Evolutionary conservation across 1,140 invertebrate species (phyloP), one percentile per base, ranked within the genome.

Genomic region (Pentalonia nigronervosa): DNA sequence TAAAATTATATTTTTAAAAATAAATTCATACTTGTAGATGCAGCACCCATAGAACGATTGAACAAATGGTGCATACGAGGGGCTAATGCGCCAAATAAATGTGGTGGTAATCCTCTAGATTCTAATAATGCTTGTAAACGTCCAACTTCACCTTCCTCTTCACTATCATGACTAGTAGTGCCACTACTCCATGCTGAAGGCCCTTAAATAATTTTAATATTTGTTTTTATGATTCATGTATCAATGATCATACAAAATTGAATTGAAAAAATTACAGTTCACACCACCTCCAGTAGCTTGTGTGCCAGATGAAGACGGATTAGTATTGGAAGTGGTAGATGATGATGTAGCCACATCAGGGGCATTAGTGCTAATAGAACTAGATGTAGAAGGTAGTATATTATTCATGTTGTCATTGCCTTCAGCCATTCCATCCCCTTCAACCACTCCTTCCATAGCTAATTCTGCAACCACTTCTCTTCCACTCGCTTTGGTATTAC

Each of bases 51-150:
- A 94, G 98, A 99, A 93, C 98, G 96, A 95, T 99, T 98, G 83
- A 99, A 96, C 45, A 99, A 96, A 95, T 99, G 99, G 95, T 99
- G 99, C 98, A 99, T 99, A 81, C 99, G 96, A 67, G 99, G 98
- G 17, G 98, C 99, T 50, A 99, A 96, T 53, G 98, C 98, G 30
- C 99, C 98, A 95, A 99, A 98, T 53, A 99, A 96, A 95, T 99
- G 98, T 4, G 99, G 98, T 21, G 99, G 99, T 94, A 99, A 95
- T 21, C 99, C 99, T 94, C 98, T 96, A 36, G 99, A 98, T 96
- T 99, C 99, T 41, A 99, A 96, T 91, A 99, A 95, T 30, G 98
- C 98, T 95, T 98, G 98, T 45, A 98, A 96, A 48, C 98, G 96
- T 60, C 98, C 98, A 94, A 99, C 98, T 95, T 98, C 98, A 94